These are phyloP conservation scores for Athripsodes cinereus DNA, from an alignment of 2,888 invertebrate species.

Conservation along the genomic window DNA sequence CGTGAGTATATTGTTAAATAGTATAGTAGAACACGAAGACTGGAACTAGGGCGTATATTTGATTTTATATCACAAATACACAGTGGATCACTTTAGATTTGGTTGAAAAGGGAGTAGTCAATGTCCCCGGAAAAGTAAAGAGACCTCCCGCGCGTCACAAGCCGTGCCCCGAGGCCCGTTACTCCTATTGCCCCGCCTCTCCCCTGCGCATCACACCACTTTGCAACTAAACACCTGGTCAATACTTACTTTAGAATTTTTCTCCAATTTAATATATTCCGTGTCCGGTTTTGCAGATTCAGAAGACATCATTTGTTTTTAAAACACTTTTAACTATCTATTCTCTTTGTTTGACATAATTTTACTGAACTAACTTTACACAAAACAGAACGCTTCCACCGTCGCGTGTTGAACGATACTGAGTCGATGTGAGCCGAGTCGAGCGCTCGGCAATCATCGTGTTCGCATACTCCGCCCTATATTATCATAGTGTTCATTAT, in stretches of 20 bases:
- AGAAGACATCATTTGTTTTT: constrained; percentile 49
- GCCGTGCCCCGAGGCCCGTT: constrained; percentile 49
- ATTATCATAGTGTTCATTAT: constrained; percentile 33
- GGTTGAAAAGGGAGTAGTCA: constrained; percentile 52
- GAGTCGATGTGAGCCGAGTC: constrained; percentile 37
- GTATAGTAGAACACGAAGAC: neutral
- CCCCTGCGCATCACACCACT: constrained; percentile 46
- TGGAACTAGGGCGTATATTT: too few relatives aligned
- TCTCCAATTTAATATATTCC: constrained; percentile 49
- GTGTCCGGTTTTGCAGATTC: constrained; percentile 46
- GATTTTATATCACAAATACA: constrained; percentile 18
- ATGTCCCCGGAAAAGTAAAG: constrained; percentile 36
- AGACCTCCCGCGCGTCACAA: constrained; percentile 37
- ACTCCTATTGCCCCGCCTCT: constrained; percentile 50
- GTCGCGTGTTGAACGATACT: constrained; percentile 49
- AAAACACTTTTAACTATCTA: constrained; percentile 42
- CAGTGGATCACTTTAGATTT: constrained; percentile 32
- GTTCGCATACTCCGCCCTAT: constrained; percentile 48
- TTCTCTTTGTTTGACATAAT: constrained; percentile 47
- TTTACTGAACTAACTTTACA: constrained; percentile 50
- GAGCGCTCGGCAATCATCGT: constrained; percentile 43
- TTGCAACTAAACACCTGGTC: constrained; percentile 36
- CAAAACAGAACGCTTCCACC: constrained; percentile 33
- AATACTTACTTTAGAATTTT: constrained; percentile 44
- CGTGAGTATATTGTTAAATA: neutral